Conservation (phyloP, 2,113 vertebrate genomes). For the Cacatua alba region DNA sequence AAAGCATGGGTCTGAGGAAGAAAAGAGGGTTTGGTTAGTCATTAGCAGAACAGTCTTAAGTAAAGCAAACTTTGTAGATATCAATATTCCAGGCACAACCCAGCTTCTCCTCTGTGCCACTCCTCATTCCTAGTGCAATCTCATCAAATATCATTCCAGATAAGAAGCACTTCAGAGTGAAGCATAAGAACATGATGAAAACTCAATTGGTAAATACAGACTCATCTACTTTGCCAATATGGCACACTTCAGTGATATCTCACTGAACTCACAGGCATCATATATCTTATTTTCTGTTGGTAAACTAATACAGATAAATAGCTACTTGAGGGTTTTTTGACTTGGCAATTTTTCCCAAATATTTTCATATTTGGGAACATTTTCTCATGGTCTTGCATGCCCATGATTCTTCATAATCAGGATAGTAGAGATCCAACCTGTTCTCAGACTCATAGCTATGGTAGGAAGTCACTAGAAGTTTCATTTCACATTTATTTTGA, state of each 20-base stretch:
- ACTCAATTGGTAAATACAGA: not conserved
- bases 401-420: not conserved
- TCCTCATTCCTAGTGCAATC: constrained; percentile 27
- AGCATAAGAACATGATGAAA: not conserved
- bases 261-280: not conserved
- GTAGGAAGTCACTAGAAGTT: not conserved
- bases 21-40: not conserved
- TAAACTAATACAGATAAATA: not conserved
- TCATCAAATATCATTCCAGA: constrained; percentile 3
- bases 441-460: not conserved
- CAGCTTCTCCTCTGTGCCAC: not conserved
- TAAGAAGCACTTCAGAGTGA: not conserved
- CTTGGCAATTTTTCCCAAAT: not conserved
- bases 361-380: not conserved
- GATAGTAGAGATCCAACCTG: not conserved
- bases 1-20: not conserved
- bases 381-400: not conserved
- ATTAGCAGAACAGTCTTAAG: not conserved
- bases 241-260: not conserved
- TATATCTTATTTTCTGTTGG: not conserved
- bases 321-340: rapidly evolving
- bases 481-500: not conserved
- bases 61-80: constrained; percentile 5
- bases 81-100: not conserved
- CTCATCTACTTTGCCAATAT: not conserved